phyloP scores from a whole-genome alignment of 1,140 invertebrate species.

The Rhynchophorus ferrugineus region DNA sequence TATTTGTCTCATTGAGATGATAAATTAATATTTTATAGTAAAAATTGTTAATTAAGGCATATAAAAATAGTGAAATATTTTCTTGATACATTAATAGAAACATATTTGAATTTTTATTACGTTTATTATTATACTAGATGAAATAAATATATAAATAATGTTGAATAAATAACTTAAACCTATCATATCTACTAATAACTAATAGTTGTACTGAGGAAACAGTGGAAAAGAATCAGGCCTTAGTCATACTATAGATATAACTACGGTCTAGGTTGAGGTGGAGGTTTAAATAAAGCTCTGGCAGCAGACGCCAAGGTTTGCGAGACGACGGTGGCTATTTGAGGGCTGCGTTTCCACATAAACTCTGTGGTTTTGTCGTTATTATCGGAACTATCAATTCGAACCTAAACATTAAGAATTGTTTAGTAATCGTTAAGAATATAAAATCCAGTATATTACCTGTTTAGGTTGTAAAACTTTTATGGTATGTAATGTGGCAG shows the following conservation, averaged over 20 bases:
- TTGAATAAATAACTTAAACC: neutral
- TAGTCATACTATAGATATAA: neutral
- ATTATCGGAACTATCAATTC: constrained; percentile 70
- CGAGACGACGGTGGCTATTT: constrained; percentile 74
- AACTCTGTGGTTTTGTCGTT: constrained; percentile 75
- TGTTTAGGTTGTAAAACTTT: constrained; percentile 78
- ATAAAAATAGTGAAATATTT: too few relatives aligned
- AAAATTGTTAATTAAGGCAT: too few relatives aligned
- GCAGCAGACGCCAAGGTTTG: constrained; percentile 68
- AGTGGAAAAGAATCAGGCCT: neutral
- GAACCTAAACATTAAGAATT: too few relatives aligned
- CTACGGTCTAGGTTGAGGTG: constrained; percentile 11
- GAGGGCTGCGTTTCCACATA: constrained; percentile 70
- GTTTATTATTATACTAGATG: too few relatives aligned
- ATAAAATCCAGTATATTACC: constrained; percentile 43
- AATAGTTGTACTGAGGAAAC: constrained; percentile 1
- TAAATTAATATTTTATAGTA: too few relatives aligned
- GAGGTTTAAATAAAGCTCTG: constrained; percentile 61
- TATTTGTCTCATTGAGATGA: too few relatives aligned
- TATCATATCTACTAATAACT: too few relatives aligned
- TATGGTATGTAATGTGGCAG: constrained; percentile 71
- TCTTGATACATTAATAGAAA: too few relatives aligned
- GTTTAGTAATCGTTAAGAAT: neutral
- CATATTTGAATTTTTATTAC: too few relatives aligned
- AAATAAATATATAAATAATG: neutral